Evolutionary conservation across 1,140 invertebrate species (phyloP).

Genomic region (Drosophila lacertosa): DNA sequence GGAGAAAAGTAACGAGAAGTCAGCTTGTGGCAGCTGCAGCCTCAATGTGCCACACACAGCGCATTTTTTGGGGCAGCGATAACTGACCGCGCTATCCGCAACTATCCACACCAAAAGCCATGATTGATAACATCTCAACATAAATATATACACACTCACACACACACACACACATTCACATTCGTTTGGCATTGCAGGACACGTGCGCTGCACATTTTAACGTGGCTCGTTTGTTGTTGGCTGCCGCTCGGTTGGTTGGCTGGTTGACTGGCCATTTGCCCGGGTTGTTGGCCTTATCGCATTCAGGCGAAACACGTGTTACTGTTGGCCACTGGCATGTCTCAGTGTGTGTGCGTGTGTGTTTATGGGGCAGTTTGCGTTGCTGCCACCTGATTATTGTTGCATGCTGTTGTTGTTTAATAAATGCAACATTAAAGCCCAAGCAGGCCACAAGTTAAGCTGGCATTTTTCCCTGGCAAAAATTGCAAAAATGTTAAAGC

Average conservation of each 20-base stretch:
- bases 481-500: constrained; percentile 37
- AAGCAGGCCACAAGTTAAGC: constrained; percentile 24
- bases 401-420: constrained; percentile 55
- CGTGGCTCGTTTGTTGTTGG: constrained; percentile 20
- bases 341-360: constrained; percentile 31
- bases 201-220: constrained; percentile 34
- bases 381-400: constrained; percentile 58
- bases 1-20: not conserved
- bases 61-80: constrained; percentile 47
- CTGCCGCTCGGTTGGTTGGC: no score
- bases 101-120: constrained; percentile 78
- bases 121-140: constrained; percentile 79
- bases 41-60: constrained; percentile 48
- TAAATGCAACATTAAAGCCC: constrained; percentile 59
- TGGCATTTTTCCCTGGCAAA: constrained; percentile 59
- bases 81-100: constrained; percentile 73
- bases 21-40: constrained; percentile 34
- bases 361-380: constrained; percentile 19
- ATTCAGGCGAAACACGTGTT: constrained; percentile 53
- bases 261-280: constrained; percentile 9
- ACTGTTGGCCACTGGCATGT: constrained; percentile 46
- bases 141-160: constrained; percentile 52
- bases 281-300: constrained; percentile 62
- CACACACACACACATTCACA: not conserved
- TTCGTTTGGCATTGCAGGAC: constrained; percentile 23